Evolutionary conservation across 2,113 vertebrate genomes (phyloP).

Genomic region (Oryzias woworae): DNA sequence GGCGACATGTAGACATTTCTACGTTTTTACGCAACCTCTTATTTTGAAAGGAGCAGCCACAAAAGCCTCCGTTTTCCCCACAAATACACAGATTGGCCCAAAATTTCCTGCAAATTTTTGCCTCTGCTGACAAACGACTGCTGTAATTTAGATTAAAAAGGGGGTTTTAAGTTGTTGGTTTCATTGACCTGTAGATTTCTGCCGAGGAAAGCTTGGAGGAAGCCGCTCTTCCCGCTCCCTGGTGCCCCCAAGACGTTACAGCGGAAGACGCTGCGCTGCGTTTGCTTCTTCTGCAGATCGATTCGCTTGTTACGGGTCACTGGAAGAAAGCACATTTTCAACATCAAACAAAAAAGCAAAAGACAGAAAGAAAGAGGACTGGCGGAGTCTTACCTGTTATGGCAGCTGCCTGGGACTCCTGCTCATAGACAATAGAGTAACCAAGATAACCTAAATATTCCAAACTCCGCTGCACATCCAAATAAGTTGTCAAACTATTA

Average conservation of each 20-base stretch:
- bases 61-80: too few relatives aligned
- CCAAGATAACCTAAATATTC: constrained; percentile 96
- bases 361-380: too few relatives aligned
- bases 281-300: constrained; percentile 98
- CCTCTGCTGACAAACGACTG: too few relatives aligned
- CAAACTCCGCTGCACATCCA: constrained; percentile 95
- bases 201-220: constrained; percentile 92
- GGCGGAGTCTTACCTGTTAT: constrained; percentile 82
- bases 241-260: constrained; percentile 91
- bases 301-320: constrained; percentile 98
- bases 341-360: not conserved
- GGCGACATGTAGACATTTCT: not conserved
- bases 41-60: too few relatives aligned
- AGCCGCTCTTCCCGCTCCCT: constrained; percentile 89
- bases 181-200: constrained; percentile 85
- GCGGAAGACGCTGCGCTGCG: constrained; percentile 94
- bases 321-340: constrained; percentile 46
- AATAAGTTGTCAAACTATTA: constrained; percentile 91
- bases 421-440: constrained; percentile 95
- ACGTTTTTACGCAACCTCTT: not conserved
- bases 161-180: not conserved
- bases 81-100: not conserved
- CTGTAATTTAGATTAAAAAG: too few relatives aligned
- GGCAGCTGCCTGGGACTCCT: constrained; percentile 95
- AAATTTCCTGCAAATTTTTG: too few relatives aligned